These are phyloP conservation scores for Lordiphosa mommai DNA, from an alignment of 1,140 invertebrate genomes.

Conservation along the genomic window DNA sequence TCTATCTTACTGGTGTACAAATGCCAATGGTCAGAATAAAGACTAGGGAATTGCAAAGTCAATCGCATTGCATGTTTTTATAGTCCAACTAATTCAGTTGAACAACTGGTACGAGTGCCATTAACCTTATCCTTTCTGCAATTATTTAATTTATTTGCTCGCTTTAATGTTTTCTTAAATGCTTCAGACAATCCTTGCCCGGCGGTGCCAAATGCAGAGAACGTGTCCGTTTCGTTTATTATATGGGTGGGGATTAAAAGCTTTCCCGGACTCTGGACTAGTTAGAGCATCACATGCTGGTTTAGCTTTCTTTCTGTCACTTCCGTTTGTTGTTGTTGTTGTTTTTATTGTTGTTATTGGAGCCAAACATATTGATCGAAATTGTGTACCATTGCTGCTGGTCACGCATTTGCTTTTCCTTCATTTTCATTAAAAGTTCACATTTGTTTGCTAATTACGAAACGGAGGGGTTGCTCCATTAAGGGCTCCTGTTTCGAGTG, in stretches of 20 bases:
- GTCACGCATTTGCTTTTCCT: slow-evolving; percentile 23
- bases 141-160: no score
- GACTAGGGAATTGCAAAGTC: no score
- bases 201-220: slow-evolving; percentile 33
- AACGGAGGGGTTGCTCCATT: slow-evolving; percentile 8
- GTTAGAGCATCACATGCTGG: slow-evolving; percentile 31
- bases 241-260: slow-evolving; percentile 50
- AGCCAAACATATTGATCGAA: slow-evolving; percentile 25
- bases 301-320: background rate
- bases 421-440: slow-evolving; percentile 38
- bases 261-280: slow-evolving; percentile 24
- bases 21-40: no score
- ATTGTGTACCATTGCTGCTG: slow-evolving; percentile 3
- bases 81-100: no score
- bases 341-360: background rate
- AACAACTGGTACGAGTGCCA: no score
- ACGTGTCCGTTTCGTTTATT: slow-evolving; percentile 51
- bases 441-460: slow-evolving; percentile 42
- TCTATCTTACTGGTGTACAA: no score
- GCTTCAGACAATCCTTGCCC: background rate
- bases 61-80: no score
- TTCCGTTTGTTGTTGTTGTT: background rate
- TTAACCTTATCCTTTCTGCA: no score
- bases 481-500: slow-evolving; percentile 20
- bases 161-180: no score